Evolutionary conservation across 1,140 invertebrate genomes (phyloP).

Genomic region (Orchestia grillus): DNA sequence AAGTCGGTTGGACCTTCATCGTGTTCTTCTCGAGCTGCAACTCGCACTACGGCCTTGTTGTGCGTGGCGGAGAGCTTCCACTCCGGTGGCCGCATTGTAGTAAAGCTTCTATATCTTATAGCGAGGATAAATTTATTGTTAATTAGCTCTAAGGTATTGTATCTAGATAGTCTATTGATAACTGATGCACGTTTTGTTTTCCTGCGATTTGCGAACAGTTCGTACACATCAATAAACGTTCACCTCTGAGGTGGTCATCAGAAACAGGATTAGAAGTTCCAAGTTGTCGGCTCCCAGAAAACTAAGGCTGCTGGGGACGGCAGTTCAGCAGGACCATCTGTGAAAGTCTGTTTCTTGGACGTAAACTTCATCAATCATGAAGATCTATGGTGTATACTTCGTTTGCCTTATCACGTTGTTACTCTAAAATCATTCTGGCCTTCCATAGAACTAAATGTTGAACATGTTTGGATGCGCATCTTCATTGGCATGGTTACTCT

Average conservation of each 20-base stretch:
- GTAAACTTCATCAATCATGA: slow-evolving; percentile 20
- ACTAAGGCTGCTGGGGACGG: not conserved
- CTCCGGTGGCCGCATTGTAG: slow-evolving; percentile 14
- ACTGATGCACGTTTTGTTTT: slow-evolving; percentile 1
- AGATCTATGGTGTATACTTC: slow-evolving; percentile 36
- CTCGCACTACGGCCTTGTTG: not conserved
- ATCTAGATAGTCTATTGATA: not conserved
- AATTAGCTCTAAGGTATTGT: not conserved
- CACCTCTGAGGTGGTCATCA: not conserved
- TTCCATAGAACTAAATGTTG: slow-evolving; percentile 11
- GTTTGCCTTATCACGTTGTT: slow-evolving; percentile 40
- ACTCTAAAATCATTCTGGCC: slow-evolving; percentile 11
- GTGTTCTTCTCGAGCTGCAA: not conserved
- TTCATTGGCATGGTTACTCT: not conserved
- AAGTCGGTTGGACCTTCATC: not conserved
- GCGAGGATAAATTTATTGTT: slow-evolving; percentile 32
- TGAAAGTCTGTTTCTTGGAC: not conserved
- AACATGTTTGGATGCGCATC: not conserved
- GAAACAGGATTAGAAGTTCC: not conserved
- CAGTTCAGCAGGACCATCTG: not conserved
- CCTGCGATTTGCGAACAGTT: not conserved
- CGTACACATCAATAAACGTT: not conserved
- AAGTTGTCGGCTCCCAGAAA: not conserved
- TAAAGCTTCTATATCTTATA: slow-evolving; percentile 41
- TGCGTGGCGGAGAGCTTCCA: not conserved